Evolutionary conservation across 2,888 invertebrate genomes (phyloP).

Genomic region (Entomobrya multifasciata): DNA sequence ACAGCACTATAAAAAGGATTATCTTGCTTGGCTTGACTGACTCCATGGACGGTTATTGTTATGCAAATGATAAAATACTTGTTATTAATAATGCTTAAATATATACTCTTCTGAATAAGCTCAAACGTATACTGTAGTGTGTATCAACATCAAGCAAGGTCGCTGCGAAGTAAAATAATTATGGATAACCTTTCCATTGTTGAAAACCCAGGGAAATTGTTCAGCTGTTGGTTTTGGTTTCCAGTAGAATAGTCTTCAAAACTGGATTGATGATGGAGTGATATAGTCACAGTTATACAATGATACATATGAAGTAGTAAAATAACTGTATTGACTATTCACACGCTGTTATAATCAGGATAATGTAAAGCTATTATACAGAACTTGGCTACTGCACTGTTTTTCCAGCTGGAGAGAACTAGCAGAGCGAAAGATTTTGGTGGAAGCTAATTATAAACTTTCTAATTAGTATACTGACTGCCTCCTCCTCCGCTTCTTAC

Average conservation of each 20-base stretch:
- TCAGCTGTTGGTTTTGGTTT: conserved; percentile 66
- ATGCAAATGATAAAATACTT: conserved; percentile 40
- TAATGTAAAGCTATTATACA: not conserved
- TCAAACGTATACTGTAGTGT: not conserved
- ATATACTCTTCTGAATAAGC: too few species aligned
- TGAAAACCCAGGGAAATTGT: conserved; percentile 53
- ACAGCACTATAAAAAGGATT: not conserved
- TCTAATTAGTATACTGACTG: conserved; percentile 70
- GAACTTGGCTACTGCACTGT: conserved; percentile 13
- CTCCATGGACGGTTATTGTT: not conserved
- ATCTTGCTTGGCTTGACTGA: conserved; percentile 16
- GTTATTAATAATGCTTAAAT: conserved; percentile 29
- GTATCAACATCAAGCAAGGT: not conserved
- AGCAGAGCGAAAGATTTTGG: conserved; percentile 59
- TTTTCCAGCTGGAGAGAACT: not conserved
- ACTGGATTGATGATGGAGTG: conserved; percentile 41
- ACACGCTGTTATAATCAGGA: conserved; percentile 10
- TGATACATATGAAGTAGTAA: conserved; percentile 37
- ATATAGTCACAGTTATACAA: not conserved
- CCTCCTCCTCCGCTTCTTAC: conserved; percentile 18
- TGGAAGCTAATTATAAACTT: conserved; percentile 75
- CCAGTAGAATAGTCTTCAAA: conserved; percentile 51
- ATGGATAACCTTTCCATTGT: not conserved
- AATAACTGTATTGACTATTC: conserved; percentile 15
- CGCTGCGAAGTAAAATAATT: not conserved